Percentiles rank a stretch among this genome's conserved stretches.
Evolutionary conservation across 2,113 vertebrate genomes (phyloP).

Genomic region (Lophochroa leadbeateri): DNA sequence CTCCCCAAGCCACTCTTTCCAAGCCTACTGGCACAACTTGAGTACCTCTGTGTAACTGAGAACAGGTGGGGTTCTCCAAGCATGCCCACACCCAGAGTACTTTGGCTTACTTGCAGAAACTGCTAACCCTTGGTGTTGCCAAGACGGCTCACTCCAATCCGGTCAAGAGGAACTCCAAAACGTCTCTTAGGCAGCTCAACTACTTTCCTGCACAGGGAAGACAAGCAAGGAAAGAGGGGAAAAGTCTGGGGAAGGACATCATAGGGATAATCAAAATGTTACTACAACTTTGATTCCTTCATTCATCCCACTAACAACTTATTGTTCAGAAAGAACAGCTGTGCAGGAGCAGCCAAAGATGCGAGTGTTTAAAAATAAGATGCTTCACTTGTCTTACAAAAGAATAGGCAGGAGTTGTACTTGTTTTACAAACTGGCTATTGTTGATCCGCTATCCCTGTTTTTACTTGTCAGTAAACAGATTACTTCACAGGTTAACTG

Average conservation of each 20-base stretch:
- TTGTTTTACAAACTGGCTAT: not conserved
- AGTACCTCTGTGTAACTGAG: not conserved
- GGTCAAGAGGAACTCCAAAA: conserved; percentile 83
- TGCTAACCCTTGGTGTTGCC: conserved; percentile 81
- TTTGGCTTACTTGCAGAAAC: conserved; percentile 49
- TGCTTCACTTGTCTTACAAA: not conserved
- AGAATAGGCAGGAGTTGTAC: not conserved
- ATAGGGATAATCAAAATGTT: not conserved
- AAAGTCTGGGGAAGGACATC: not conserved
- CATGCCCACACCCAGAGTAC: not conserved
- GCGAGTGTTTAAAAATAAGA: not conserved
- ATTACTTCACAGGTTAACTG: not conserved
- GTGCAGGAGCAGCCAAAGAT: not conserved
- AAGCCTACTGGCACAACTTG: not conserved
- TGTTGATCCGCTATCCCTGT: not conserved
- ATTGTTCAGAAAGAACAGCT: not conserved
- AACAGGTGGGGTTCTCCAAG: not conserved
- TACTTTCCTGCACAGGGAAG: conserved; percentile 73
- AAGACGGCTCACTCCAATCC: conserved; percentile 83
- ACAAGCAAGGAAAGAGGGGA: not conserved
- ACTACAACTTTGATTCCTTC: not conserved
- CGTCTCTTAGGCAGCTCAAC: conserved; percentile 78
- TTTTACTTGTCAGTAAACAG: not conserved
- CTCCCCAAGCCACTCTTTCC: not conserved
- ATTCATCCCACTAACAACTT: not conserved